Evolutionary conservation across 2,113 vertebrate genomes (phyloP).

Genomic region (Percina caprodes): DNA sequence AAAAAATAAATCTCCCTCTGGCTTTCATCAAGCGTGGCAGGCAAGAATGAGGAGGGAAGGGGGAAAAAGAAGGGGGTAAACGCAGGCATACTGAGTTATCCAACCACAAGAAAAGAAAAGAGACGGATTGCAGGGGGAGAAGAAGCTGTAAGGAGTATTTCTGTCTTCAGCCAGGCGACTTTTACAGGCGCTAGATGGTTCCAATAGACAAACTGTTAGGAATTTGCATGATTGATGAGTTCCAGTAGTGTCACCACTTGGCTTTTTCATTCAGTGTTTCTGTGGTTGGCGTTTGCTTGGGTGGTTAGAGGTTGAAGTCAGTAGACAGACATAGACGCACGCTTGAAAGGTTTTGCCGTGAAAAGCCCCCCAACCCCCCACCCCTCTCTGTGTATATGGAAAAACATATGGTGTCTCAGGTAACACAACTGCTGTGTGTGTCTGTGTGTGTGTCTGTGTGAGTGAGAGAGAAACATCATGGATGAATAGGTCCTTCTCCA

Average conservation of each 20-base stretch:
- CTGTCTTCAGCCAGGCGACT: conserved; percentile 16
- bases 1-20: conserved; percentile 57
- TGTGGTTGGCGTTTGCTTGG: conserved; percentile 9
- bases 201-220: conserved; percentile 14
- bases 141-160: conserved; percentile 34
- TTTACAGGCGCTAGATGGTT: conserved; percentile 8
- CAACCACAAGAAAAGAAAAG: conserved; percentile 46
- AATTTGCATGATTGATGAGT: conserved; percentile 46
- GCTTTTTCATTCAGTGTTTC: not conserved
- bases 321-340: conserved; percentile 40
- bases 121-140: conserved; percentile 40
- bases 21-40: conserved; percentile 76
- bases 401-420: conserved; percentile 73
- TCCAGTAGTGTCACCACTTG: conserved; percentile 22
- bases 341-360: conserved; percentile 51
- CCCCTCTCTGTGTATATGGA: conserved; percentile 50
- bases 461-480: not conserved
- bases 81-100: conserved; percentile 34
- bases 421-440: conserved; percentile 42
- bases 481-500: conserved; percentile 31
- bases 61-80: not conserved
- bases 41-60: conserved; percentile 34
- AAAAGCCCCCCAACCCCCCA: conserved; percentile 19
- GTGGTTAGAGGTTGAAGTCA: conserved; percentile 28
- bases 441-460: conserved; percentile 6